Percentiles rank a stretch among this genome's conserved stretches.
Conservation (phyloP, 2,888 invertebrate species). For the Chaetogeoica ovagalla region DNA sequence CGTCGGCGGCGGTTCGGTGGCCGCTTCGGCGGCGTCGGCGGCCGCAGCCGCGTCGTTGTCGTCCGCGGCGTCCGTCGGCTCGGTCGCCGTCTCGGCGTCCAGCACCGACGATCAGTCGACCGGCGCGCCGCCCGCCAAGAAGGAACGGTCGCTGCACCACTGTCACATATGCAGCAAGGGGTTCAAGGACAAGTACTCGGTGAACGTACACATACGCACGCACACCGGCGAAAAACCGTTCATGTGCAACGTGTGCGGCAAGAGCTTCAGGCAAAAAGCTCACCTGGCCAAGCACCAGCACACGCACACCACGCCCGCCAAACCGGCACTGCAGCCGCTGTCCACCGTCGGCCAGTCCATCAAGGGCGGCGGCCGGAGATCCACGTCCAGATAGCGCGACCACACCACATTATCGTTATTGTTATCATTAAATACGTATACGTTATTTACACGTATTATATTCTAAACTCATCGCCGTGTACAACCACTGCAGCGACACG, state of each 20-base stretch:
- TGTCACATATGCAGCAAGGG: conserved; percentile 92
- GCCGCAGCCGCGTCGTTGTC: neutral
- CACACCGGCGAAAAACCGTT: conserved; percentile 99
- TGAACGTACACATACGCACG: conserved; percentile 95
- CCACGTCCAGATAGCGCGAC: conserved; percentile 43
- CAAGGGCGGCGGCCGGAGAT: conserved; percentile 37
- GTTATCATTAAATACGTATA: no score
- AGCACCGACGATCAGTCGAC: neutral
- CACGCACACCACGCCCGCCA: conserved; percentile 74
- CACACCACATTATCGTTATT: neutral
- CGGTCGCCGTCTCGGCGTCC: conserved; percentile 6
- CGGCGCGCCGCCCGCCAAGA: conserved; percentile 58
- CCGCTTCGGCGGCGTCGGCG: conserved; percentile 6
- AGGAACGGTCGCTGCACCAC: conserved; percentile 86
- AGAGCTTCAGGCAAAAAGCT: conserved; percentile 89
- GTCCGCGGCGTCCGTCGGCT: conserved; percentile 1
- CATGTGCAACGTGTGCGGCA: conserved; percentile 89
- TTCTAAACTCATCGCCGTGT: no score
- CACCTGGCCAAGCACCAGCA: conserved; percentile 91
- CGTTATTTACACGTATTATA: no score
- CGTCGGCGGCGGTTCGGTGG: conserved; percentile 21
- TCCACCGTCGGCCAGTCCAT: conserved; percentile 54
- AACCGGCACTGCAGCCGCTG: conserved; percentile 61
- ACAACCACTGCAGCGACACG: no score
- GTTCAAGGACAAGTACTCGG: conserved; percentile 94